Percentiles rank a stretch among this genome's conserved stretches.
phyloP scores from a whole-genome alignment of 2,888 invertebrate genomes.

The Sinelater perroti region DNA sequence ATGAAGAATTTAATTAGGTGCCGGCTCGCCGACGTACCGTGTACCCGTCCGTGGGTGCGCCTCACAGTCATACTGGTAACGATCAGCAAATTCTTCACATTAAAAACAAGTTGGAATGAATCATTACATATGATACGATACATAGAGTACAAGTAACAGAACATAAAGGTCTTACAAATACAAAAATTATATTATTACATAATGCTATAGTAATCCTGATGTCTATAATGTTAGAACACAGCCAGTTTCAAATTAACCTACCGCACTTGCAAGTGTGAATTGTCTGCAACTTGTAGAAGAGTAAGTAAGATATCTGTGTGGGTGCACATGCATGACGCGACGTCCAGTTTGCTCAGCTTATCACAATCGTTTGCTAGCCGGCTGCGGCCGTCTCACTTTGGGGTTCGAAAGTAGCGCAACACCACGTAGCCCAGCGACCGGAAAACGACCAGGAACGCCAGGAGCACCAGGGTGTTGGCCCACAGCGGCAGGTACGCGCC shows the following conservation, averaged over 20 bases:
- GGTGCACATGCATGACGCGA: background rate
- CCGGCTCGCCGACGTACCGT: background rate
- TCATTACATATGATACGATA: conserved; percentile 43
- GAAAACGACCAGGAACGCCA: conserved; percentile 76
- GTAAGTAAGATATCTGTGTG: conserved; percentile 27
- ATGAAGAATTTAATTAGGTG: conserved; percentile 45
- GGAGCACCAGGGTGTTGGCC: conserved; percentile 76
- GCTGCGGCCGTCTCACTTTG: conserved; percentile 63
- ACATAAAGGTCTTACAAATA: conserved; percentile 35
- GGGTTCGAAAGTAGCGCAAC: conserved; percentile 73
- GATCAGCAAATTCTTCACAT: conserved; percentile 43
- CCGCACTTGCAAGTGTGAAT: conserved; percentile 39
- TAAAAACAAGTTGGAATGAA: conserved; percentile 55
- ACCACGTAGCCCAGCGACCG: conserved; percentile 77
- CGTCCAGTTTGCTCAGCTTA: conserved; percentile 14
- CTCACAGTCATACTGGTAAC: conserved; percentile 30
- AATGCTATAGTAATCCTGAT: conserved; percentile 23
- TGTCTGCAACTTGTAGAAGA: conserved; percentile 27
- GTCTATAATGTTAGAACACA: conserved; percentile 36
- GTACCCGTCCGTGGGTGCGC: conserved; percentile 11
- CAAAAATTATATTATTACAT: conserved; percentile 43
- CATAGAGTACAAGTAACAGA: conserved; percentile 30
- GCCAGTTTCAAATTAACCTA: conserved; percentile 41
- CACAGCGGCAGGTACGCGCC: conserved; percentile 73
- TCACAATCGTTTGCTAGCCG: conserved; percentile 24